Evolutionary conservation across 53 echinoderm and acorn worm genomes (phyloP).

Genomic region (Echinarachnius parma): DNA sequence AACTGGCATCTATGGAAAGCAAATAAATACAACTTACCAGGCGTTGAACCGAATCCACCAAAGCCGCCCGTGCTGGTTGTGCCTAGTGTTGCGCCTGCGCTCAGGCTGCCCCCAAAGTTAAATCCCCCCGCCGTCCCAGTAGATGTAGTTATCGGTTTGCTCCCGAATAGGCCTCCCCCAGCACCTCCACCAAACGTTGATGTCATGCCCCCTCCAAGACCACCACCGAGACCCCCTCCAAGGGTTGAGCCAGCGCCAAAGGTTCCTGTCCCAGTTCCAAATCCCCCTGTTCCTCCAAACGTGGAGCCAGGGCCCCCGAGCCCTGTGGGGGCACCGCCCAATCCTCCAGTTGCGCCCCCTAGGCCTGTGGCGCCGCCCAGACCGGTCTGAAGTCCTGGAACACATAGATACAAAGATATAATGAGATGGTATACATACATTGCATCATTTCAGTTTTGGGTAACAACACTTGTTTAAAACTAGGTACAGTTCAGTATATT

Average conservation of each 20-base stretch:
- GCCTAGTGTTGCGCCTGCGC: slow-evolving; percentile 84
- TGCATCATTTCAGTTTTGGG: no score
- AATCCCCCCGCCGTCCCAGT: slow-evolving; percentile 37
- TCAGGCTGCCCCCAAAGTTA: slow-evolving; percentile 84
- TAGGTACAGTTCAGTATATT: no score
- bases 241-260: slow-evolving; percentile 51
- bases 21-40: slow-evolving; percentile 35
- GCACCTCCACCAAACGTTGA: slow-evolving; percentile 56
- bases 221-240: slow-evolving; percentile 54
- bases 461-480: no score
- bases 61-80: slow-evolving; percentile 52
- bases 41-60: slow-evolving; percentile 62
- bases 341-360: slow-evolving; percentile 33
- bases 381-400: slow-evolving; percentile 56
- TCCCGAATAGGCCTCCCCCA: slow-evolving; percentile 57
- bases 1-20: no score
- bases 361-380: slow-evolving; percentile 26
- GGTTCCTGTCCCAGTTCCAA: slow-evolving; percentile 50
- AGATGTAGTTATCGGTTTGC: slow-evolving; percentile 50
- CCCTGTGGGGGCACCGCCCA: slow-evolving; percentile 22
- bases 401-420: no score
- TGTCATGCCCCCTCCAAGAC: slow-evolving; percentile 45
- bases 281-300: slow-evolving; percentile 52
- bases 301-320: slow-evolving; percentile 29
- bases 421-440: no score